phyloP scores from a whole-genome alignment of 2,888 invertebrate genomes.

The Zelleria hepariella region DNA sequence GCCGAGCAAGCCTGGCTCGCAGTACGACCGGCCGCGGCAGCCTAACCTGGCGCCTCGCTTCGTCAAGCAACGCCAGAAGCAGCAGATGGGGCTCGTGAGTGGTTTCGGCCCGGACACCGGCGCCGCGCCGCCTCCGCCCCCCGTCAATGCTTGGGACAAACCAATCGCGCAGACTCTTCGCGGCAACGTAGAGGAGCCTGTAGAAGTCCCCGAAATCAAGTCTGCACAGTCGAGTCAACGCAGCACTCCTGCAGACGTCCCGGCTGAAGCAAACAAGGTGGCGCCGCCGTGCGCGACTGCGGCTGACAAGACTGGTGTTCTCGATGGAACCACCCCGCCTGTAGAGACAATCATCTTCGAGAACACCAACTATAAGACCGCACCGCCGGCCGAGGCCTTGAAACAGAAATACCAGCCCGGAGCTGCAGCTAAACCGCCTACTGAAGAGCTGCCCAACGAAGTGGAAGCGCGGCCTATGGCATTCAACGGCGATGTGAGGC shows the following conservation, averaged over 20 bases:
- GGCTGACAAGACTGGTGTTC: slow-evolving; percentile 68
- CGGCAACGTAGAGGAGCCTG: slow-evolving; percentile 61
- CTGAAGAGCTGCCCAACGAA: slow-evolving; percentile 65
- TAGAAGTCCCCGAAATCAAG: slow-evolving; percentile 43
- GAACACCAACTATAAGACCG: slow-evolving; percentile 90
- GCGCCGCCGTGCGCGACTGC: slow-evolving; percentile 25
- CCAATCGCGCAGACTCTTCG: slow-evolving; percentile 80
- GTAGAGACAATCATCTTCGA: slow-evolving; percentile 93
- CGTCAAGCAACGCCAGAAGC: slow-evolving; percentile 79
- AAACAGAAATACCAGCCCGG: slow-evolving; percentile 74
- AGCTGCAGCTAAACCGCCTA: slow-evolving; percentile 48
- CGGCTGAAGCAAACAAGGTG: slow-evolving; percentile 34
- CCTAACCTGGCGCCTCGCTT: slow-evolving; percentile 83
- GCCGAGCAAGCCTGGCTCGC: slow-evolving; percentile 41
- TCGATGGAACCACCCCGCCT: slow-evolving; percentile 84
- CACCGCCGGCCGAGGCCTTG: slow-evolving; percentile 76
- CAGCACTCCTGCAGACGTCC: slow-evolving; percentile 54
- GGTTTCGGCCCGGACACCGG: slow-evolving; percentile 67
- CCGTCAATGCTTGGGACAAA: slow-evolving; percentile 89
- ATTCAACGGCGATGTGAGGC: slow-evolving; percentile 58
- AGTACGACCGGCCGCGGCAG: slow-evolving; percentile 67
- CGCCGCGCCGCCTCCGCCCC: slow-evolving; percentile 76
- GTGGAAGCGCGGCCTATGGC: slow-evolving; percentile 53
- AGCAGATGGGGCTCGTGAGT: slow-evolving; percentile 53
- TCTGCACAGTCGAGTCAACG: slow-evolving; percentile 57